phyloP scores from a whole-genome alignment of 2,888 invertebrate genomes.

The Tenthredo livida region DNA sequence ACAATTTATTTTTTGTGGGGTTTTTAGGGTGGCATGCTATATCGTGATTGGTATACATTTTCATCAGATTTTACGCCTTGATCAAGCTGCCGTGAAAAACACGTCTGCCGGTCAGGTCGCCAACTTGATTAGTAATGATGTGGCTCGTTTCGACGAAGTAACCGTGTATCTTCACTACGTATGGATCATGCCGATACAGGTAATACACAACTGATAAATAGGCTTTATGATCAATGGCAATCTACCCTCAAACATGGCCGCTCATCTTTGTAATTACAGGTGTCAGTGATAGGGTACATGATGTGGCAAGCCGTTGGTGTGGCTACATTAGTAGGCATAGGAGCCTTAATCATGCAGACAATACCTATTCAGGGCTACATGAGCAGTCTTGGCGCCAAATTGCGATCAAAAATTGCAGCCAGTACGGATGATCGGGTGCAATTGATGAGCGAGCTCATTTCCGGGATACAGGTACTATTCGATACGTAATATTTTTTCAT shows the following conservation, averaged over 20 bases:
- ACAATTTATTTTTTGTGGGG: background rate
- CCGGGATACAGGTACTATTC: slow-evolving; percentile 89
- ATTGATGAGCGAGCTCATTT: slow-evolving; percentile 96
- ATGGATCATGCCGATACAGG: slow-evolving; percentile 70
- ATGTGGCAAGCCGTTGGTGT: slow-evolving; percentile 53
- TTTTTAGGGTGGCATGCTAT: background rate
- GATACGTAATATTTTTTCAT: background rate
- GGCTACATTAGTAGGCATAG: slow-evolving; percentile 46
- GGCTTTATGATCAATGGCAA: slow-evolving; percentile 60
- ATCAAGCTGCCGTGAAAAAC: slow-evolving; percentile 84
- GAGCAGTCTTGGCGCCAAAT: slow-evolving; percentile 71
- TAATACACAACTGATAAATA: slow-evolving; percentile 65
- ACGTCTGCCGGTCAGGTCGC: slow-evolving; percentile 94
- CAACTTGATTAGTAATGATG: slow-evolving; percentile 96
- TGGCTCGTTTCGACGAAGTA: slow-evolving; percentile 93
- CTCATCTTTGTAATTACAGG: slow-evolving; percentile 76
- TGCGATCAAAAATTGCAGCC: slow-evolving; percentile 89
- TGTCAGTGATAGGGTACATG: slow-evolving; percentile 32
- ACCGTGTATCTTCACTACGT: slow-evolving; percentile 92
- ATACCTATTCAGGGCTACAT: slow-evolving; percentile 79
- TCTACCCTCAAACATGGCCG: slow-evolving; percentile 61
- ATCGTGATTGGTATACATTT: slow-evolving; percentile 58
- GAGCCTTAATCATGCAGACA: slow-evolving; percentile 19
- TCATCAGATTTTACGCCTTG: slow-evolving; percentile 85
- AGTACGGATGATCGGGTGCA: slow-evolving; percentile 94